Evolutionary conservation across 2,797 vertebrate genomes (phyloP).

Genomic region (Numenius phaeopus): DNA sequence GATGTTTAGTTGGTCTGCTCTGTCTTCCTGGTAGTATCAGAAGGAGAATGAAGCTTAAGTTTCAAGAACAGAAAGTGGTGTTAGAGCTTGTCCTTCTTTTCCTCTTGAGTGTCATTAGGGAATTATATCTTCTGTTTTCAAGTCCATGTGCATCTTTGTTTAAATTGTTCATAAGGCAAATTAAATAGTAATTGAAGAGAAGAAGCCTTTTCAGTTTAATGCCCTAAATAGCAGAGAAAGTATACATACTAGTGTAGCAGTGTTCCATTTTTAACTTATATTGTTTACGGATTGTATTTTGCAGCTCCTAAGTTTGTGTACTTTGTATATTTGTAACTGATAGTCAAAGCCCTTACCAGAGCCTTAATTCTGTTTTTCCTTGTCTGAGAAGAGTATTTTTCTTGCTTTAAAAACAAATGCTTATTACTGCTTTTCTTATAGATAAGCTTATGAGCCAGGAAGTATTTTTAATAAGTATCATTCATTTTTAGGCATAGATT

Average conservation of each 20-base stretch:
- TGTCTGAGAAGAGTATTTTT: neutral
- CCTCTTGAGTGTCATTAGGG: neutral
- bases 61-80: neutral
- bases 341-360: neutral
- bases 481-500: neutral
- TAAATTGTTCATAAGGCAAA: neutral
- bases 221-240: neutral
- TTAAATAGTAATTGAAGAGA: neutral
- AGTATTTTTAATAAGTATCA: neutral
- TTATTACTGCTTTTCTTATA: neutral
- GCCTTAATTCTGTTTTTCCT: neutral
- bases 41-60: neutral
- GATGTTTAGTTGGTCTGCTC: neutral
- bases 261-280: neutral
- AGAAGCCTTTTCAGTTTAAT: neutral
- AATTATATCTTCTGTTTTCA: neutral
- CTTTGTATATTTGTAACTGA: neutral
- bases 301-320: neutral
- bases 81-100: neutral
- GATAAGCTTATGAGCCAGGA: neutral
- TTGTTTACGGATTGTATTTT: neutral
- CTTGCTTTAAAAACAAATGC: neutral
- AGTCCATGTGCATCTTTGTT: neutral
- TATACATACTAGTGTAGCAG: neutral
- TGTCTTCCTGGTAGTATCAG: neutral